Evolutionary conservation across 2,888 invertebrate species (phyloP).

Genomic region (Sepiola atlantica): DNA sequence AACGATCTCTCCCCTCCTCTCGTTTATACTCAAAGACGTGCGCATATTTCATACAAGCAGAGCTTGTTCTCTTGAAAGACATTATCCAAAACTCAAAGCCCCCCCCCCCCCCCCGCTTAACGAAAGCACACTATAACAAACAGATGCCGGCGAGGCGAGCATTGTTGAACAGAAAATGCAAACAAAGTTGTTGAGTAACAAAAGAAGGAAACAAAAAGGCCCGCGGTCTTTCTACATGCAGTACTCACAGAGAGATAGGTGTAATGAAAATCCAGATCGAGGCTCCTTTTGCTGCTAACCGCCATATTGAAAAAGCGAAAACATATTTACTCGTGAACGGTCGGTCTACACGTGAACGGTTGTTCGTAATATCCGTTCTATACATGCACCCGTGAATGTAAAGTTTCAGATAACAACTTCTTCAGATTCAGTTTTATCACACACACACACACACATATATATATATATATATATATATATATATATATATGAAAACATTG

Average conservation of each 20-base stretch:
- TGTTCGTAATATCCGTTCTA: too few species aligned
- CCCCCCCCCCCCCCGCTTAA: neutral
- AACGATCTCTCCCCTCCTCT: too few species aligned
- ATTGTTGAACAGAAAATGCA: neutral
- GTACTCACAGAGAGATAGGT: neutral
- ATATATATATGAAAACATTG: too few species aligned
- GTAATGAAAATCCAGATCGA: slow-evolving; percentile 22
- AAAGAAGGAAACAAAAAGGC: neutral
- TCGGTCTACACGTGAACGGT: too few species aligned
- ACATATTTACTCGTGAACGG: too few species aligned
- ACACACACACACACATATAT: too few species aligned
- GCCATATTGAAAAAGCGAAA: neutral
- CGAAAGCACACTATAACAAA: neutral
- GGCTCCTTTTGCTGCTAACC: neutral
- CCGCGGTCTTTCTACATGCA: neutral
- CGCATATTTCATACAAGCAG: neutral
- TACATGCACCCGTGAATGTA: too few species aligned
- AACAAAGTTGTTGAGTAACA: neutral
- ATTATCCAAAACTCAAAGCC: neutral
- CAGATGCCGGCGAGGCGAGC: neutral
- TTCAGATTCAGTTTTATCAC: too few species aligned
- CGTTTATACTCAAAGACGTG: neutral
- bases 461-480: too few species aligned
- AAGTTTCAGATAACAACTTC: too few species aligned
- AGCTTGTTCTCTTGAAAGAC: neutral